These are phyloP conservation scores for Petrocephalus microphthalmus DNA, from an alignment of 2,113 vertebrate species.

Conservation along the genomic window DNA sequence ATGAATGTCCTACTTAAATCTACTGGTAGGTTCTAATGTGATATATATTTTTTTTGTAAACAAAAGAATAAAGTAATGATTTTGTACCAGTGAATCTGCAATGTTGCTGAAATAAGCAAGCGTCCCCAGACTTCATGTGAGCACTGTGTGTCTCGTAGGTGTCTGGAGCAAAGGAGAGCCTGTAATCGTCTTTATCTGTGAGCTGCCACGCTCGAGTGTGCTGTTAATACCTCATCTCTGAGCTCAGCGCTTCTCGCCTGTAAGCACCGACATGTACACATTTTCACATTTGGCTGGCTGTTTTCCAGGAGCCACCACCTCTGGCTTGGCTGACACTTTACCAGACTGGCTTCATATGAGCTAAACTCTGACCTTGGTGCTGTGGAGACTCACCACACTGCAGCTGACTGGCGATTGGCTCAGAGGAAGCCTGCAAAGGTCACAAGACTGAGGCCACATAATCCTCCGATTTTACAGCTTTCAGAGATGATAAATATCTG, in stretches of 20 bases:
- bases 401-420: not conserved
- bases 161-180: not conserved
- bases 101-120: not conserved
- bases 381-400: not conserved
- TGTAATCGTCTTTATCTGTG: not conserved
- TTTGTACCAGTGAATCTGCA: not conserved
- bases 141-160: not conserved
- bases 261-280: not conserved
- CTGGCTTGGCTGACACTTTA: not conserved
- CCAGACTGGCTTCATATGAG: not conserved
- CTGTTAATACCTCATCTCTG: not conserved
- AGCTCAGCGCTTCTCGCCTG: not conserved
- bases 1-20: no score
- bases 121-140: not conserved
- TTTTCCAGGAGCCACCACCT: not conserved
- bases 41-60: not conserved
- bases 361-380: constrained; percentile 3
- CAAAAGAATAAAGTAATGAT: not conserved
- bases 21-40: not conserved
- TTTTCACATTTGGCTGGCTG: not conserved
- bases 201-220: no score
- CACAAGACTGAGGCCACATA: not conserved
- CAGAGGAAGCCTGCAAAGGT: not conserved
- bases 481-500: not conserved
- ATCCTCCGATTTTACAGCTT: not conserved